Evolutionary conservation across 2,888 invertebrate genomes (phyloP), one percentile per base, ranked within the genome.

Genomic region (Heteromyza rotundicornis): DNA sequence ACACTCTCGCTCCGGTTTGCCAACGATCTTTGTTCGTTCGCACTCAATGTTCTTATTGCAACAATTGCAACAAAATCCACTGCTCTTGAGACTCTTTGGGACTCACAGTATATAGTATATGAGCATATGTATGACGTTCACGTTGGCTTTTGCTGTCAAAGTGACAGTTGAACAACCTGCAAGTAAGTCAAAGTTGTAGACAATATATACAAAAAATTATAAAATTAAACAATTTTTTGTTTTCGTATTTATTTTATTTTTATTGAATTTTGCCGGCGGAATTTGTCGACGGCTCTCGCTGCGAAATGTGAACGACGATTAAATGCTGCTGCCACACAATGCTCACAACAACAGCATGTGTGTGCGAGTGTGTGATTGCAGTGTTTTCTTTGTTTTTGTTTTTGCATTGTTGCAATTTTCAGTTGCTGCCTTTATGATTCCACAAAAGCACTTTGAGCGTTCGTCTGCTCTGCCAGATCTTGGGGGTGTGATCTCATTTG

Each of bases 161-260:
- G 56, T 59, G 68, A 65, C 72, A 74, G 81, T 81, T 82, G 82
- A 82, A 81, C 72, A 79, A 74, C 81, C 82, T 82, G 73, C 73
- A 82, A 82, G 77, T 81, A 81, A 81, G 82, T 82, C 82, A 82
- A 82, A 81, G 81, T 80, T 81, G 76, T 74, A 72, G 67, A 73
- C 70, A 64, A 68, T n/a, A 40, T n/a, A 40, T n/a, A 40, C 40
- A 40, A 3, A 40, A 14, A 40, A n/a, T 40, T 40, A 32, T 32
- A 8, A 32, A 8, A 32, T 32, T 32, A 12, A 5, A 32, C 7
- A 32, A 8, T 32, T n/a, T n/a, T n/a, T 17, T 19, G 14, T 40
- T 57, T 24, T 57, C 24, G 27, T 56, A 57, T 59, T 54, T 27
- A 55, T 60, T 19, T 20, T 47, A 49, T 58, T 20, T 52, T 32